Percentiles rank a stretch among this genome's conserved stretches.
These are phyloP conservation scores for Hassar affinis DNA, from an alignment of 2,113 vertebrate genomes.

Conservation along the genomic window DNA sequence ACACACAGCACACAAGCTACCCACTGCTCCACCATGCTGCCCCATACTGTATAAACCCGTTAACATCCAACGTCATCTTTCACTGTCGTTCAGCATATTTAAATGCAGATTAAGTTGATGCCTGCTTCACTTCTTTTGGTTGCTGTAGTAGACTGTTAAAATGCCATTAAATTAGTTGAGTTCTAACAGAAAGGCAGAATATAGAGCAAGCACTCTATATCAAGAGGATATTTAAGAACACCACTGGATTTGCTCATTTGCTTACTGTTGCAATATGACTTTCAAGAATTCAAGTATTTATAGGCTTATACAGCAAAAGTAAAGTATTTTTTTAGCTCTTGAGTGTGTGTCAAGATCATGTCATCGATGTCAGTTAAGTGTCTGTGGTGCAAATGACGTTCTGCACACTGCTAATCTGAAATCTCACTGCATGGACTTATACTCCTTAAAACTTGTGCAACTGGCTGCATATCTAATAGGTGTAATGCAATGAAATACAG, in stretches of 20 bases:
- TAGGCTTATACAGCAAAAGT: not conserved
- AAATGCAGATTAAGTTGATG: not conserved
- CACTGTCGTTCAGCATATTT: not conserved
- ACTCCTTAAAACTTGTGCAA: not conserved
- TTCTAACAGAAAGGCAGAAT: not conserved
- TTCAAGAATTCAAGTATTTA: not conserved
- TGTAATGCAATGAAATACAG: not conserved
- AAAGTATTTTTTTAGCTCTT: not conserved
- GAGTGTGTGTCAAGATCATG: not conserved
- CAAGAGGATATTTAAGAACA: not conserved
- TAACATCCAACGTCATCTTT: not conserved
- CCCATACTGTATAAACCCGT: not conserved
- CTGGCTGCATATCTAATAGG: not conserved
- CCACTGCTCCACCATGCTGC: not conserved
- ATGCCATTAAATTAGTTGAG: not conserved
- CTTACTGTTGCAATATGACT: not conserved
- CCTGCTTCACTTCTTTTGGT: not conserved
- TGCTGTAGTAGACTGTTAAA: not conserved
- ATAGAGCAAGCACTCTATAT: not conserved
- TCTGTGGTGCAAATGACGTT: not conserved
- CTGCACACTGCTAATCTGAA: not conserved
- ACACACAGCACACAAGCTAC: not conserved
- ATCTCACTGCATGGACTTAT: not conserved
- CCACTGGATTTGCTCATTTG: not conserved
- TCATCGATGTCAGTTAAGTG: not conserved